These are phyloP conservation scores for Trileptium ribeirensis DNA, from an alignment of 2,888 invertebrate species.

Conservation along the genomic window DNA sequence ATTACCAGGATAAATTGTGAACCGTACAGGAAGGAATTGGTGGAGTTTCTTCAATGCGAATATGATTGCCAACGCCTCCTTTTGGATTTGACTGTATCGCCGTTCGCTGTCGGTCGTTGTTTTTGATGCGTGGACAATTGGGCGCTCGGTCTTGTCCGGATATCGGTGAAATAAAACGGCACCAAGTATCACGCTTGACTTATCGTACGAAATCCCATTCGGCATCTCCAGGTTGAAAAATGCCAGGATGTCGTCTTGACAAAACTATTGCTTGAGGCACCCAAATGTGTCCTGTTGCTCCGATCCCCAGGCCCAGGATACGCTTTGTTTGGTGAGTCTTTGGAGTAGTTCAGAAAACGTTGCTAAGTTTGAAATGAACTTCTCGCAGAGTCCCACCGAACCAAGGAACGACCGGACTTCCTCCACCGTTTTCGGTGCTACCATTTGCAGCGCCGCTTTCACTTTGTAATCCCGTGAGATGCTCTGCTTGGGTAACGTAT, in stretches of 20 bases:
- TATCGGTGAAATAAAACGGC: slow-evolving; percentile 29
- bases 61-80: slow-evolving; percentile 37
- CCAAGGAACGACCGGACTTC: background rate
- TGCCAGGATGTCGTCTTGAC: background rate
- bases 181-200: slow-evolving; percentile 15
- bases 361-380: background rate
- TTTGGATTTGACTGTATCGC: slow-evolving; percentile 38
- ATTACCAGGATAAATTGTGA: slow-evolving; percentile 30
- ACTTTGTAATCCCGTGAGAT: slow-evolving; percentile 17
- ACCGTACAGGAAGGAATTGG: slow-evolving; percentile 37
- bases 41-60: slow-evolving; percentile 38
- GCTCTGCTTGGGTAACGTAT: slow-evolving; percentile 16
- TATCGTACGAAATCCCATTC: background rate
- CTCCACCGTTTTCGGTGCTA: background rate
- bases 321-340: background rate
- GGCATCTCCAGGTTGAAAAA: background rate
- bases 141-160: slow-evolving; percentile 28
- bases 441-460: slow-evolving; percentile 27
- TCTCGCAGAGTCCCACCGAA: background rate
- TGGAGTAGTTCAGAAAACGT: background rate
- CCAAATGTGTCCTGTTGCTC: background rate
- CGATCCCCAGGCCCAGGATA: background rate
- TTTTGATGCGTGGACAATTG: slow-evolving; percentile 38
- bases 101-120: slow-evolving; percentile 33
- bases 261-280: background rate